Percentiles rank a stretch among this genome's conserved stretches.
Evolutionary conservation across 2,888 invertebrate genomes (phyloP).

Genomic region (Apamea anceps): DNA sequence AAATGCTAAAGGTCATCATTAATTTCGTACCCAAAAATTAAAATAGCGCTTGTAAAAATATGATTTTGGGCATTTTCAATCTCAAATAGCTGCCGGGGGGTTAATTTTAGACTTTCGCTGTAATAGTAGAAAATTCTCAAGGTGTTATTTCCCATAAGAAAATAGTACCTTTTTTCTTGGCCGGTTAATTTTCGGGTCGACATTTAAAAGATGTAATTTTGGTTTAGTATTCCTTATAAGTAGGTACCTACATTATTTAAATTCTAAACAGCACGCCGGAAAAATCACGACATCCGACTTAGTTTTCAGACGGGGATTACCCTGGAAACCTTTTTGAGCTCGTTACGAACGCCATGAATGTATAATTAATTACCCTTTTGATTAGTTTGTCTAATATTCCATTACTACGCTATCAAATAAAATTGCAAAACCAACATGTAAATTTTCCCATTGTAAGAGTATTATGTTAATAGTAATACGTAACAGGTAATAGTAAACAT

Average conservation of each 20-base stretch:
- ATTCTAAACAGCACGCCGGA: constrained; percentile 21
- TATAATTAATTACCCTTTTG: constrained; percentile 10
- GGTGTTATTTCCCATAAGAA: too few species aligned
- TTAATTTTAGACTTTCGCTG: too few species aligned
- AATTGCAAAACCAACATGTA: constrained; percentile 7
- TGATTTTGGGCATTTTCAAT: too few species aligned
- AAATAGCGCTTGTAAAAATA: too few species aligned
- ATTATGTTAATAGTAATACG: background rate
- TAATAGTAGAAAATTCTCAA: too few species aligned
- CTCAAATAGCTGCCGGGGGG: too few species aligned
- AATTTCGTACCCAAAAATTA: too few species aligned
- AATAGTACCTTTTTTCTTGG: too few species aligned
- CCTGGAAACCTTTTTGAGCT: constrained; percentile 3
- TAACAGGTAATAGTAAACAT: constrained; percentile 27
- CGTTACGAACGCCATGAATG: constrained; percentile 1
- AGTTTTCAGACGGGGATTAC: constrained; percentile 20
- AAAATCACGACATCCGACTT: constrained; percentile 13
- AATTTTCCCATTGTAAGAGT: constrained; percentile 4
- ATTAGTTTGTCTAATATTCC: constrained; percentile 6
- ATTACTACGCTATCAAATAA: background rate
- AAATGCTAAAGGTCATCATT: too few species aligned
- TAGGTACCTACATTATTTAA: background rate
- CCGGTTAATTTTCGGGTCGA: too few species aligned
- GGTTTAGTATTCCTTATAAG: constrained; percentile 20
- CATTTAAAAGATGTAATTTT: background rate